Percentiles rank a stretch among this genome's conserved stretches.
Evolutionary conservation across 1,140 invertebrate genomes (phyloP).

Genomic region (Lepidurus couesii): DNA sequence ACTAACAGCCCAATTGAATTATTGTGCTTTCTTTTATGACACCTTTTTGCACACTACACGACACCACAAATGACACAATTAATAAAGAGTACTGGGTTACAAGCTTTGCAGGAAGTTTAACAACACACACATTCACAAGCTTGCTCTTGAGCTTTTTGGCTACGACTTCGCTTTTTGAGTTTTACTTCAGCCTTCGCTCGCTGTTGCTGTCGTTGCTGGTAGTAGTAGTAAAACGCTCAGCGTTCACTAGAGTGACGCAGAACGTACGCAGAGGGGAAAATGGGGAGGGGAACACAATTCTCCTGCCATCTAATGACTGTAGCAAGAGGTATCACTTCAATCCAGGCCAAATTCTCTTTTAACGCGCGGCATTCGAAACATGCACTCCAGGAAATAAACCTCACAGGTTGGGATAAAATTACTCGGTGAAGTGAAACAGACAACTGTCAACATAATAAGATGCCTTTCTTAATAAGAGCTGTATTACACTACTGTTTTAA

Average conservation of each 20-base stretch:
- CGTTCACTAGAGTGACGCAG: neutral
- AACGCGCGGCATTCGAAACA: no score
- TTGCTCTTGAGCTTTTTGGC: neutral
- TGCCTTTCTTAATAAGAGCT: no score
- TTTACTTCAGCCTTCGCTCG: constrained; percentile 1
- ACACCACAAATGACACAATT: neutral
- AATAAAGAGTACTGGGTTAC: neutral
- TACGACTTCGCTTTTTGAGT: neutral
- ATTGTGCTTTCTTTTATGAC: neutral
- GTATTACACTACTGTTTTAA: no score
- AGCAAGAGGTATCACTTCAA: neutral
- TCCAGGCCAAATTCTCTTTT: no score
- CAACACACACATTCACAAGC: constrained; percentile 5
- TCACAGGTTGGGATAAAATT: no score
- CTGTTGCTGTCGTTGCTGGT: neutral
- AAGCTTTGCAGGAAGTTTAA: neutral
- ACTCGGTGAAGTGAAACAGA: no score
- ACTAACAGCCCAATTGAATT: neutral
- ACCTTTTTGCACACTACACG: neutral
- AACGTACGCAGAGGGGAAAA: neutral
- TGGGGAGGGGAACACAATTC: neutral
- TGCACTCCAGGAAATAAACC: no score
- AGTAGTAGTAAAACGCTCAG: neutral
- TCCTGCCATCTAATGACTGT: neutral
- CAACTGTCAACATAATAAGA: no score